Percentiles rank a stretch among this genome's conserved stretches.
Conservation (phyloP, 2,888 invertebrate genomes). For the Drosophila anomalata region DNA sequence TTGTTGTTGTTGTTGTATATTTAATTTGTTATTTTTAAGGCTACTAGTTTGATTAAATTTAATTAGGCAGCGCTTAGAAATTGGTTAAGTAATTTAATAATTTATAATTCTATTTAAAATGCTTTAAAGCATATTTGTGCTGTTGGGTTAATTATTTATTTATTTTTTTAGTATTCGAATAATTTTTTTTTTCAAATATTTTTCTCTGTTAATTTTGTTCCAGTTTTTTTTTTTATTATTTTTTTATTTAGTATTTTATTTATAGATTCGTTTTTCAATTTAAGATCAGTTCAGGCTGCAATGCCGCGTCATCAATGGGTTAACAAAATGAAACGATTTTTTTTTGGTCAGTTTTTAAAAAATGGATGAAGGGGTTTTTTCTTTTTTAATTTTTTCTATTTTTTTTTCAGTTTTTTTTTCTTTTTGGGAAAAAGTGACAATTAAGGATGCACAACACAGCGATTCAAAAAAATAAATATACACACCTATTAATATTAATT, state of each 20-base stretch:
- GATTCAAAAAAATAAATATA: constrained; percentile 5
- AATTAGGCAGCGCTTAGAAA: constrained; percentile 37
- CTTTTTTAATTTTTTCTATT: constrained; percentile 4
- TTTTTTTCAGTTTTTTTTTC: constrained; percentile 8
- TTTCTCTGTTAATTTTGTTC: constrained; percentile 7
- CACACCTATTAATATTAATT: neutral
- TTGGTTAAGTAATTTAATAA: constrained; percentile 5
- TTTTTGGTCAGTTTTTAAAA: constrained; percentile 39
- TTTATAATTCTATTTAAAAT: constrained; percentile 12
- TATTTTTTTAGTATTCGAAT: constrained; percentile 11
- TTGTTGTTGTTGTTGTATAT: constrained; percentile 18
- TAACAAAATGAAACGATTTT: constrained; percentile 44
- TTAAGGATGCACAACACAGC: constrained; percentile 37
- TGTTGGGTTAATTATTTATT: constrained; percentile 10
- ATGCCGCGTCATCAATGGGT: constrained; percentile 67
- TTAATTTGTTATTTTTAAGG: constrained; percentile 29
- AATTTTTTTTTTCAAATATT: constrained; percentile 6
- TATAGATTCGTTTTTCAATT: constrained; percentile 36
- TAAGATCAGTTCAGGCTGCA: constrained; percentile 71
- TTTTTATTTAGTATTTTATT: constrained; percentile 23
- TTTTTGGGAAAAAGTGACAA: constrained; percentile 10
- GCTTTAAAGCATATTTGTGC: constrained; percentile 32
- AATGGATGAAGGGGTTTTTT: constrained; percentile 14
- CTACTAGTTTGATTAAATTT: constrained; percentile 38
- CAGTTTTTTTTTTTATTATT: constrained; percentile 2